Conservation (phyloP, 2,888 invertebrate species). For the Sisyra terminalis region DNA sequence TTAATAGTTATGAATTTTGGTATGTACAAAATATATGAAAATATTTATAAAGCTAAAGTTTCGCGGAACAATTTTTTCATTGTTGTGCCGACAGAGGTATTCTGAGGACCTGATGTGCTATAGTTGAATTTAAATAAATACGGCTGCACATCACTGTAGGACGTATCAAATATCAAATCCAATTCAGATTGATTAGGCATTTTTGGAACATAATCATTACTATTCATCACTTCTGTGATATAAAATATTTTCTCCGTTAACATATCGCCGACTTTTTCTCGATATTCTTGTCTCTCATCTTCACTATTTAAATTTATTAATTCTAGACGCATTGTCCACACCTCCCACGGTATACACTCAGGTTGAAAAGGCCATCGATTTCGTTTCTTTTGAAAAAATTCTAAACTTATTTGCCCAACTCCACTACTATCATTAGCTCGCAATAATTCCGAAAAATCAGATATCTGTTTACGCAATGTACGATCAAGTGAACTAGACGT, state of each 20-base stretch:
- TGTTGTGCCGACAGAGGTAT: constrained; percentile 70
- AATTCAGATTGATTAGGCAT: constrained; percentile 87
- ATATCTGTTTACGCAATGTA: constrained; percentile 57
- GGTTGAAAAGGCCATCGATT: constrained; percentile 79
- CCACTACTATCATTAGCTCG: constrained; percentile 50
- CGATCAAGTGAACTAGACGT: constrained; percentile 63
- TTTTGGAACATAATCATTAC: constrained; percentile 91
- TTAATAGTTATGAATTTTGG: not conserved
- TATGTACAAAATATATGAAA: constrained; percentile 9
- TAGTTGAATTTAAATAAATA: constrained; percentile 89
- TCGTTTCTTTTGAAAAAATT: constrained; percentile 87
- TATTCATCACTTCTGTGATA: constrained; percentile 89
- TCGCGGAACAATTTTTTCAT: constrained; percentile 82
- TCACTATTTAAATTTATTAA: constrained; percentile 73
- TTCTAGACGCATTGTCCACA: constrained; percentile 90
- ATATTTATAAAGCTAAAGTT: constrained; percentile 57
- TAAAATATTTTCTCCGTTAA: constrained; percentile 87
- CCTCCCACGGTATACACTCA: constrained; percentile 95
- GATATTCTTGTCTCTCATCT: constrained; percentile 69
- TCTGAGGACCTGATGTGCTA: constrained; percentile 60
- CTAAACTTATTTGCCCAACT: constrained; percentile 75
- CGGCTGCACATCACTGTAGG: constrained; percentile 86
- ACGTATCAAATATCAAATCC: constrained; percentile 87
- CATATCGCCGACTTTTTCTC: constrained; percentile 76
- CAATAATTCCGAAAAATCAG: constrained; percentile 59